Base-by-base conservation (phyloP, 1,140 invertebrate genomes). In the Brachionus plicatilis region DNA sequence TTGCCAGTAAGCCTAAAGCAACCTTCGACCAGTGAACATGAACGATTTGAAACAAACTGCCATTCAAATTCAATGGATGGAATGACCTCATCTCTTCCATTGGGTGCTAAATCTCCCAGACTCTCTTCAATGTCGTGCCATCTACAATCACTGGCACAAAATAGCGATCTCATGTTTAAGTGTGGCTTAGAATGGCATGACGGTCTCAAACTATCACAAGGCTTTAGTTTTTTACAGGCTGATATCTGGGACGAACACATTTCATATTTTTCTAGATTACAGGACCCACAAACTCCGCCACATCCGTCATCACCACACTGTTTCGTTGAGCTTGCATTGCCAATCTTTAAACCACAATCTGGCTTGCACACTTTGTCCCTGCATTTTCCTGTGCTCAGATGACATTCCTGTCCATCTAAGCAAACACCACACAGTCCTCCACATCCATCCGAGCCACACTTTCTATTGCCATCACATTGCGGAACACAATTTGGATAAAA, bases 401-500 rank as follows among this genome's bases (percentile, higher is more conserved):
- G 24, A 29, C 65, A 68, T 7, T 65, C 56, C 17, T 65, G 56
- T 65, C 17, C 56, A 65, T 65, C 29, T 68, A 27, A 29, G 17
- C 65, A 68, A 68, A 14, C 4, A 3, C 65, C 65, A 29, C 27
- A 68, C 2, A 9, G 2, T 27, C 65, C 65, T 7, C 65, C 65
- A 68, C 65, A 68, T 68, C 65, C 65, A 14, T 68, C 65, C 8
- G 65, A 29, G 2, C 65, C 65, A 68, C 17, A 68, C 14, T 68
- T 24, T 68, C 17, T 68, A 68, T 68, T 68, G 6, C 65, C 65
- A 27, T 68, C 65, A 68, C 65, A 68, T 68, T 68, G 65, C 4
- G 65, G 65, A 20, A 68, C 17, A 68, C 65, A 68, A 68, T 68
- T 68, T 1, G 65, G 65, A 68, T 68, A 68, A 68, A 68, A 68